phyloP scores from a whole-genome alignment of 64 coral and sea anemone species.

The Porites australiensis region DNA sequence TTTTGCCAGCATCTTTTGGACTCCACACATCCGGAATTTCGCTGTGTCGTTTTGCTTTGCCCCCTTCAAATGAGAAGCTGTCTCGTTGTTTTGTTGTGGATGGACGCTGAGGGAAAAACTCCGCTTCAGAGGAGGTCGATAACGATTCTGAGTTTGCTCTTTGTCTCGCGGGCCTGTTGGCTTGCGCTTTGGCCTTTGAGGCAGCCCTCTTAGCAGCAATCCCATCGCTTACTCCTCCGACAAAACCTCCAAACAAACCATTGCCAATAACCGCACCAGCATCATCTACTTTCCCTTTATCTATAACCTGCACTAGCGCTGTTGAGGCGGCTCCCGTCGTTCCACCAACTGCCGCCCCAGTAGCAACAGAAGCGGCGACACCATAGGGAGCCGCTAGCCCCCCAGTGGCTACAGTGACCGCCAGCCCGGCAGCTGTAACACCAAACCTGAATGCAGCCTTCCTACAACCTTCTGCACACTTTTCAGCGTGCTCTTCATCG shows the following conservation, averaged over 20 bases:
- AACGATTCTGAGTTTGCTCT: neutral
- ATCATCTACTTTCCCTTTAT: too few species aligned
- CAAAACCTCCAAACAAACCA: too few species aligned
- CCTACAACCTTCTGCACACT: neutral
- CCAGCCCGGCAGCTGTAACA: neutral
- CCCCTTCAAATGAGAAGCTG: neutral
- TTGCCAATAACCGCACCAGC: too few species aligned
- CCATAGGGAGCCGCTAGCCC: slow-evolving; percentile 22
- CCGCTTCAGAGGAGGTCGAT: neutral
- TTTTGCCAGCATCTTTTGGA: neutral
- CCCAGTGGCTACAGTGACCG: neutral
- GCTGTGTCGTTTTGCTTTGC: neutral
- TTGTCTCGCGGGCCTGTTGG: neutral
- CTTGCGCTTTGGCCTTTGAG: neutral
- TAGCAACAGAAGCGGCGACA: neutral
- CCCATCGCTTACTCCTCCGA: too few species aligned
- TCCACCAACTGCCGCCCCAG: neutral
- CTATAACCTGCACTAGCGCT: neutral
- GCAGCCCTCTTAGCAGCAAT: neutral
- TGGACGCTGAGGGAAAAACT: neutral
- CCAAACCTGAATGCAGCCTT: neutral
- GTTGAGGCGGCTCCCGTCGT: neutral
- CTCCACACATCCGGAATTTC: neutral
- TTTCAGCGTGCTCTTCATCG: neutral
- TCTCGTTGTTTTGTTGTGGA: neutral